Percentiles rank a stretch among this genome's conserved stretches.
Conservation (phyloP, 2,888 invertebrate genomes). For the Dorcus parallelipipedus region DNA sequence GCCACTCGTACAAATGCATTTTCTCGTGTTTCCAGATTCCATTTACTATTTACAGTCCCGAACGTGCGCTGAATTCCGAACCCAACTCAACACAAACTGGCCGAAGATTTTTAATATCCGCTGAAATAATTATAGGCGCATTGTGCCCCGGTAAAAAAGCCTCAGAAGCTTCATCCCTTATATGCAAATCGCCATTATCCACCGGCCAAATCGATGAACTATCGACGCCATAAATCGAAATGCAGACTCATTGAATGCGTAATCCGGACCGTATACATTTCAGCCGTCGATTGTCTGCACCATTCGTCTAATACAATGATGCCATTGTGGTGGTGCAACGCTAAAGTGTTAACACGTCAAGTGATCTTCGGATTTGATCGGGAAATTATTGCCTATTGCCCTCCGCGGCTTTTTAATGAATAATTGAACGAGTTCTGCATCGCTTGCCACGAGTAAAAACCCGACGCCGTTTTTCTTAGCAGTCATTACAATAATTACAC, state of each 20-base stretch:
- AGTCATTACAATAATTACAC: too few species aligned
- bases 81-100: not conserved
- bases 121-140: not conserved
- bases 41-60: too few species aligned
- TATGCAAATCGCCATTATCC: constrained; percentile 35
- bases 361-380: not conserved
- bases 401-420: too few species aligned
- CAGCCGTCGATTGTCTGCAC: constrained; percentile 28
- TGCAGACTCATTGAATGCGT: constrained; percentile 34
- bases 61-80: too few species aligned
- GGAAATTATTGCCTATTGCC: too few species aligned
- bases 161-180: constrained; percentile 23
- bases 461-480: too few species aligned
- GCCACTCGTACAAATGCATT: too few species aligned
- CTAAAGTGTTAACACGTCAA: not conserved
- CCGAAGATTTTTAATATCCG: not conserved
- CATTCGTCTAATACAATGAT: constrained; percentile 8
- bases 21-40: too few species aligned
- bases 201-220: constrained; percentile 34
- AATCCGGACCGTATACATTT: constrained; percentile 30
- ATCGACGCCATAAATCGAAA: constrained; percentile 34
- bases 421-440: too few species aligned
- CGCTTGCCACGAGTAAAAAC: too few species aligned
- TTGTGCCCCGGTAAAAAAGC: not conserved
- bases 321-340: constrained; percentile 8